Base-by-base conservation (phyloP, 2,888 invertebrate genomes). In the Ennomos fuscantarius region DNA sequence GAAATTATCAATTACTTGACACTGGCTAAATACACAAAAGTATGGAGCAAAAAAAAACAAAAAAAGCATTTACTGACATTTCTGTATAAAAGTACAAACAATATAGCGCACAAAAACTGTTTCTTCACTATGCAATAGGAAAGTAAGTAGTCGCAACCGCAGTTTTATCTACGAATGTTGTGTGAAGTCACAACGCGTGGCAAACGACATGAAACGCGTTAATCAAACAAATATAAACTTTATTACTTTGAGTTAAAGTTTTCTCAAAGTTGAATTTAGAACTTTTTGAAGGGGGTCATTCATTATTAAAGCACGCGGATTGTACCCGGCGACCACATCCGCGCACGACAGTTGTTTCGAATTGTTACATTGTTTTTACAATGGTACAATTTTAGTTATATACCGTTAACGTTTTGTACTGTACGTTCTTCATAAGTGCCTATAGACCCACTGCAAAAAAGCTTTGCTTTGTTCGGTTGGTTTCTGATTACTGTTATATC, bases 271-370 rank as follows among this genome's bases (percentile, higher is more conserved):
- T 15, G 41, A 11, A 34, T 48, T 41, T 6, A 6, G 5, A 24
- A 24, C 24, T 24, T 24, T 24, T 55, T 15, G 15, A 49, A 47
- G 48, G 41, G 48, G 47, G n/a, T n/a, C n/a, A n/a, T n/a, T 32
- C 46, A 43, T 55, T 55, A 48, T 48, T 49, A 47, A 60, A 60
- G 56, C 43, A 53, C 55, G 60, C 42, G 52, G 56, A 56, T 54
- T 61, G 47, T 48, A 58, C 53, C 57, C 68, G 73, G 54, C 51
- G 51, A 76, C 79, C 79, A 72, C 81, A 76, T 78, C 79, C 79
- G 76, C 60, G 52, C 62, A 54, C 55, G 65, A 61, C 69, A 69
- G 60, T 64, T 63, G 69, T 60, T 62, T 55, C 36, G 44, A 48
- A 52, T 48, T 49, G 48, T 47, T 54, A 55, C 56, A 47, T 46